Percentiles rank a stretch among this genome's conserved stretches.
Conservation (phyloP, 2,888 invertebrate genomes). For the Teinopalpus imperialis region DNA sequence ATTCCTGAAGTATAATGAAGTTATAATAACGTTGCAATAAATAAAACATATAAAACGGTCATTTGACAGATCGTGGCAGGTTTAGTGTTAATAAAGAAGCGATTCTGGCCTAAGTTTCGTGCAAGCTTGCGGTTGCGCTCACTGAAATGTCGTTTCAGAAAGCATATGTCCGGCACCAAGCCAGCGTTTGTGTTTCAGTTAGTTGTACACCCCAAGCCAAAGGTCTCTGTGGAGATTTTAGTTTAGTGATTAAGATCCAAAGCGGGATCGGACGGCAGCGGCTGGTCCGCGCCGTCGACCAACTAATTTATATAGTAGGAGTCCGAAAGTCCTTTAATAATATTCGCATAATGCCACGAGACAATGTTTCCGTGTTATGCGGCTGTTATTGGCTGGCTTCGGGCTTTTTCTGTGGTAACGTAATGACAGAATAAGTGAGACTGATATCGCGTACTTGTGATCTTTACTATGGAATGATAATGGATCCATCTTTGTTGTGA, state of each 20-base stretch:
- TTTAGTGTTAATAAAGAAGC: constrained; percentile 27
- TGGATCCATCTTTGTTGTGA: constrained; percentile 42
- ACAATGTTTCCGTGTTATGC: constrained; percentile 40
- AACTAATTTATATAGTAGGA: constrained; percentile 58
- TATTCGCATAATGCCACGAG: constrained; percentile 44
- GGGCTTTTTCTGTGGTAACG: constrained; percentile 62
- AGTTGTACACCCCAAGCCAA: constrained; percentile 45
- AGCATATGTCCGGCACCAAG: constrained; percentile 30
- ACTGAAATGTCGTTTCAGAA: constrained; percentile 35
- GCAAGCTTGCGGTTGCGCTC: constrained; percentile 48
- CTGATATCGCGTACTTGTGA: constrained; percentile 76
- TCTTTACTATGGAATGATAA: constrained; percentile 45
- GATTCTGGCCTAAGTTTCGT: constrained; percentile 54
- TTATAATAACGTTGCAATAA: too few species aligned
- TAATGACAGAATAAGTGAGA: constrained; percentile 81
- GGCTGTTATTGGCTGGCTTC: constrained; percentile 48
- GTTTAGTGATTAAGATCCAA: constrained; percentile 48
- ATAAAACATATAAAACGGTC: too few species aligned
- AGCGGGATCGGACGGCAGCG: constrained; percentile 49
- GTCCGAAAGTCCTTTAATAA: constrained; percentile 43
- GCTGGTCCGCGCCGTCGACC: constrained; percentile 60
- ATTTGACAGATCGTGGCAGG: background rate
- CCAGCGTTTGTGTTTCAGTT: constrained; percentile 41
- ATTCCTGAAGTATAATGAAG: too few species aligned
- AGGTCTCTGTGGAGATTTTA: constrained; percentile 56